Conservation (phyloP, 2,888 invertebrate genomes). For the Spilosoma lubricipeda region DNA sequence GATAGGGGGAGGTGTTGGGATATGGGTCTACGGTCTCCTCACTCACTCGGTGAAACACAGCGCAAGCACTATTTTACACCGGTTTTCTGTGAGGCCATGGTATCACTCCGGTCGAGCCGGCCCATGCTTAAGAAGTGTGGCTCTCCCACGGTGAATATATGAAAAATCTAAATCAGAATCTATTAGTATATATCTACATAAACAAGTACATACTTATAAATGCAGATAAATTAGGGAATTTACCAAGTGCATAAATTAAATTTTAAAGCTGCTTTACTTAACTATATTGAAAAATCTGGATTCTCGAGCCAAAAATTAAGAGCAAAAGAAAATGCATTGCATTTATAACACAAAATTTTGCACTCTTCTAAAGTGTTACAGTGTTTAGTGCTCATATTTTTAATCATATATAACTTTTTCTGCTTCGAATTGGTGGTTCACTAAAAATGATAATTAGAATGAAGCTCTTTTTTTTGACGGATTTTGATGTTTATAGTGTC, state of each 20-base stretch:
- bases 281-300: neutral
- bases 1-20: too few relatives aligned
- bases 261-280: neutral
- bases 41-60: too few relatives aligned
- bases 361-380: neutral
- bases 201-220: neutral
- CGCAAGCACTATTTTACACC: too few relatives aligned
- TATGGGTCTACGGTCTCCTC: too few relatives aligned
- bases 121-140: too few relatives aligned
- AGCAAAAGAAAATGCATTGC: neutral
- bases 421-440: neutral
- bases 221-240: neutral
- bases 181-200: neutral
- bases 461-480: too few relatives aligned
- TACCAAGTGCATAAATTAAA: neutral
- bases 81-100: too few relatives aligned
- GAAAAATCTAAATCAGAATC: too few relatives aligned
- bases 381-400: neutral
- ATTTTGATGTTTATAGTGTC: too few relatives aligned
- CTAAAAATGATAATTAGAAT: too few relatives aligned
- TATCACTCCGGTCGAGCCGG: too few relatives aligned
- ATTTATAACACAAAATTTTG: neutral
- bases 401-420: neutral
- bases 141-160: too few relatives aligned
- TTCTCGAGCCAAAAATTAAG: neutral